Evolutionary conservation across 1,140 invertebrate genomes (phyloP).

Genomic region (Agraylea sexmaculata): DNA sequence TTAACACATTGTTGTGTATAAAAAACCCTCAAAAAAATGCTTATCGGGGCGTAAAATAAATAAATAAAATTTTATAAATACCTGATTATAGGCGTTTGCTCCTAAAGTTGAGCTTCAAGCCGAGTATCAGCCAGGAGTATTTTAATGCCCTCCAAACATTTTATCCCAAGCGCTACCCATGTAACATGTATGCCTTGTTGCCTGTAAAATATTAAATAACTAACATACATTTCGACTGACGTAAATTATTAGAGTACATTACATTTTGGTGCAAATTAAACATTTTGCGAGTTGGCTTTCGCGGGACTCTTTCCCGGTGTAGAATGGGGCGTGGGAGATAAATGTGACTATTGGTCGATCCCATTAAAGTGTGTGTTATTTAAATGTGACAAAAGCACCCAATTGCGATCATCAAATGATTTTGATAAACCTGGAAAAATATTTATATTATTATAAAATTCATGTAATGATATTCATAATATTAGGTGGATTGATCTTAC

Average conservation of each 20-base stretch:
- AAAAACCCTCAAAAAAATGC: too few species aligned
- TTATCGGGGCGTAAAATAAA: too few species aligned
- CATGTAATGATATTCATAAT: slow-evolving; percentile 5
- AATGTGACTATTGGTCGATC: slow-evolving; percentile 38
- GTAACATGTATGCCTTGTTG: slow-evolving; percentile 37
- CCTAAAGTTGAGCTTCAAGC: slow-evolving; percentile 41
- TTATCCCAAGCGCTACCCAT: slow-evolving; percentile 37
- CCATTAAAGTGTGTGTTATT: slow-evolving; percentile 47
- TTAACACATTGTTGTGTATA: too few species aligned
- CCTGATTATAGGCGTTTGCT: too few species aligned
- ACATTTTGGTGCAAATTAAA: slow-evolving; percentile 3
- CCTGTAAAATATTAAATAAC: slow-evolving; percentile 21
- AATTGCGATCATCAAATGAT: slow-evolving; percentile 75
- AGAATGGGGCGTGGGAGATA: slow-evolving; percentile 13
- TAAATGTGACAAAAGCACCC: slow-evolving; percentile 76
- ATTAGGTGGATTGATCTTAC: slow-evolving; percentile 40
- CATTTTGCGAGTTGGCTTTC: slow-evolving; percentile 26
- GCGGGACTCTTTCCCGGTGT: slow-evolving; percentile 33
- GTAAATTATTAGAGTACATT: neutral
- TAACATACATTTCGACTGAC: neutral
- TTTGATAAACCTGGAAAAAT: slow-evolving; percentile 63
- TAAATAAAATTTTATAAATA: too few species aligned
- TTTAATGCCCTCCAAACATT: slow-evolving; percentile 36
- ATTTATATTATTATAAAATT: slow-evolving; percentile 3
- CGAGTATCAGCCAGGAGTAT: slow-evolving; percentile 46